These are phyloP conservation scores for Actinostola sp. DNA, from an alignment of 92 coral and sea anemone genomes.

Conservation along the genomic window DNA sequence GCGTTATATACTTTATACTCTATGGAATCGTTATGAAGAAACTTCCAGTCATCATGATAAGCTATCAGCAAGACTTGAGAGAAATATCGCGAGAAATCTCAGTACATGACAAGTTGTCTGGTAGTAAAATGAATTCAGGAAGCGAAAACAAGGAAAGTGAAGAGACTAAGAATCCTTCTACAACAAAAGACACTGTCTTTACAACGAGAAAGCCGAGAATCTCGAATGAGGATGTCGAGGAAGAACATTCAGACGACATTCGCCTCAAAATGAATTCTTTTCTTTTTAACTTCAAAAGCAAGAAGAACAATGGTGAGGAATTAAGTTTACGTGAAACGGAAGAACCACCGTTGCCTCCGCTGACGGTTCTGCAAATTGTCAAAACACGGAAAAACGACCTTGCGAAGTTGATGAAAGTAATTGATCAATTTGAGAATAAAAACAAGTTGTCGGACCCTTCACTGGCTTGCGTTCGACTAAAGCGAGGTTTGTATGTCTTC, in stretches of 20 bases:
- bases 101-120: no score
- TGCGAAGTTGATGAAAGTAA: conserved; percentile 2
- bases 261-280: not conserved
- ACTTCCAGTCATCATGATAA: conserved; percentile 62
- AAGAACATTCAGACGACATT: not conserved
- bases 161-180: not conserved
- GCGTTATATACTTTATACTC: conserved; percentile 47
- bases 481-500: conserved; percentile 4
- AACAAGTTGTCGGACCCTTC: not conserved
- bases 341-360: not conserved
- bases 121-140: not conserved
- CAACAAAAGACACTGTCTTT: not conserved
- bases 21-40: conserved; percentile 59
- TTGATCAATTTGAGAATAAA: conserved; percentile 10
- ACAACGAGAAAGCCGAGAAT: not conserved
- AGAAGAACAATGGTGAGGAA: not conserved
- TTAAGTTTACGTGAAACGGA: not conserved
- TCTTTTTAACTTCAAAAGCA: conserved; percentile 14
- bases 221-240: not conserved
- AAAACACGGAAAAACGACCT: not conserved
- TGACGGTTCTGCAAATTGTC: not conserved
- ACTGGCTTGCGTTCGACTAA: not conserved
- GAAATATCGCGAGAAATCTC: not conserved
- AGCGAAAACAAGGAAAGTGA: not conserved
- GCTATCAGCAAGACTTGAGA: conserved; percentile 41